Base-by-base conservation (phyloP, 2,888 invertebrate species). In the Lingula anatina region DNA sequence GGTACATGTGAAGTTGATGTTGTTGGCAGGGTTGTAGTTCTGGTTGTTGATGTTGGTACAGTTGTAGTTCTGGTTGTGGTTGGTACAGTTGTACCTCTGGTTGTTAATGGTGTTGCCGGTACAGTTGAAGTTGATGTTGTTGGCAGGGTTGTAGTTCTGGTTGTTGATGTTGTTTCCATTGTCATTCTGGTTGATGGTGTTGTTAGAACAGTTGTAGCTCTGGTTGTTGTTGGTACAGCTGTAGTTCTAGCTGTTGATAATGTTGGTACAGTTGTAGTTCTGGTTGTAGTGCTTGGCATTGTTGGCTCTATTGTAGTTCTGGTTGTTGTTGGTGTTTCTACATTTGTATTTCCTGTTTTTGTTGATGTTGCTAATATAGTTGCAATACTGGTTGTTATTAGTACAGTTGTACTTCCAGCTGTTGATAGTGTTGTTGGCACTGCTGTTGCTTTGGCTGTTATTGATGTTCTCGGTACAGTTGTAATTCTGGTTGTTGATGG, bases 381-480 rank as follows among this genome's bases (percentile, higher is more conserved):
- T 47, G 37, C 47, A n/a, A 40, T 27, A 25, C n/a, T 7, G 39
- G 25, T 5, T 47, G 23, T 40, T 47, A 40, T 27, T 40, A n/a
- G 18, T 38, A 27, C 40, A 40, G 23, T 40, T 41, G 28, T 40
- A 26, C n/a, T 27, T 27, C 26, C 40, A 25, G 26, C 21, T 41
- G 28, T 27, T 26, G 23, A 39, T 40, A 27, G 26, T 47, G 23
- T 38, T 47, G 15, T 27, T 40, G 23, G 26, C 26, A 26, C 27
- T 47, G 26, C 40, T 41, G n/a, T 40, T 41, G 23, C 47, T 26
- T 27, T 31, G 25, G 28, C 40, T 40, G 23, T 31, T 47, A 25
- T 40, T 26, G 28, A 27, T 47, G 23, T 31, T 3, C 18, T 5
- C 15, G 42, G 9, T 23, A 27, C 5, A 26, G 42, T 42, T 24